Evolutionary conservation across 2,113 vertebrate genomes (phyloP).

Genomic region (Sula dactylatra): DNA sequence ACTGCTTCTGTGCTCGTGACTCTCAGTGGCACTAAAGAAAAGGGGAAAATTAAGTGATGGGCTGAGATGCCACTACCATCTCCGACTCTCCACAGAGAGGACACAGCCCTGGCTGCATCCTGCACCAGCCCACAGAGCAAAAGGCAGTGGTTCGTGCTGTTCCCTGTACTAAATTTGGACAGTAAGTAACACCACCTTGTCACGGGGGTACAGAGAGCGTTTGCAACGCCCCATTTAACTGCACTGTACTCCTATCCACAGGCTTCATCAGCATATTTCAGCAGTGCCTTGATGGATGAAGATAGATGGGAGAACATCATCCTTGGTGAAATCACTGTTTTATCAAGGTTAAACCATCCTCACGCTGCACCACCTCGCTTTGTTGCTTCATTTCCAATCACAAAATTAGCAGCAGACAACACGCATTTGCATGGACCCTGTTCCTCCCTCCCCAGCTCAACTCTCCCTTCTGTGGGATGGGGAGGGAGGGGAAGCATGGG

Average conservation of each 20-base stretch:
- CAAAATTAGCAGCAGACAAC: conserved; percentile 52
- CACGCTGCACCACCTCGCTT: conserved; percentile 79
- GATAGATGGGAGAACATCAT: conserved; percentile 89
- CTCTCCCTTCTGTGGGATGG: background rate
- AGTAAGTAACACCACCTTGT: conserved; percentile 70
- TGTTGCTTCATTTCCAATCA: conserved; percentile 72
- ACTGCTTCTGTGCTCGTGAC: background rate
- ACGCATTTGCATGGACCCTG: background rate
- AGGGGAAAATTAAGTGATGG: background rate
- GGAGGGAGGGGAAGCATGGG: background rate
- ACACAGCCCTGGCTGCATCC: background rate
- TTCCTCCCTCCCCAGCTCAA: background rate
- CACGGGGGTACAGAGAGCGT: conserved; percentile 77
- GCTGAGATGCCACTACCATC: background rate
- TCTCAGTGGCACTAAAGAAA: background rate
- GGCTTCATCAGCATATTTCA: conserved; percentile 89
- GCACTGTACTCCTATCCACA: conserved; percentile 76
- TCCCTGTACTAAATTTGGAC: conserved; percentile 70
- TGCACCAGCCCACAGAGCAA: background rate
- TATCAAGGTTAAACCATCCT: conserved; percentile 92
- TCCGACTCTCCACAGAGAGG: background rate
- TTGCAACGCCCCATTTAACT: conserved; percentile 90
- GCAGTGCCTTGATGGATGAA: conserved; percentile 82
- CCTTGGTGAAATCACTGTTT: conserved; percentile 88
- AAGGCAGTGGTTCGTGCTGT: background rate